These are phyloP conservation scores for Allolobophora icterica DNA, from an alignment of 2,888 invertebrate species.

Conservation along the genomic window DNA sequence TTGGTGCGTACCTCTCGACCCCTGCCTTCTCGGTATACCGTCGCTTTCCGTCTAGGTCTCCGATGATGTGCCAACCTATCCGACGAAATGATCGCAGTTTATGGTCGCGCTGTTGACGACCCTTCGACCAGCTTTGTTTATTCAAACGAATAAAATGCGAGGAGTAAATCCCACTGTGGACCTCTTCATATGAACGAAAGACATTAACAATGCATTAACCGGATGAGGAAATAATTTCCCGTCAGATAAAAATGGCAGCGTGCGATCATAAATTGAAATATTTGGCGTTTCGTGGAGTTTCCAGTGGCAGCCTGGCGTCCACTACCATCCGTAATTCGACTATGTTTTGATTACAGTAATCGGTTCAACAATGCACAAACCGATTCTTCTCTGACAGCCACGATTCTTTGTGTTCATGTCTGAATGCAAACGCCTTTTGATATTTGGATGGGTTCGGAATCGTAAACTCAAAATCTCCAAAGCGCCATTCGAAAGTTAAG, in stretches of 20 bases:
- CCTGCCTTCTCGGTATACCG: not conserved
- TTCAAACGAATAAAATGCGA: not conserved
- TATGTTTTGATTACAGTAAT: too few relatives aligned
- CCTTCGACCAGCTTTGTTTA: not conserved
- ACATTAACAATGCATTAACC: not conserved
- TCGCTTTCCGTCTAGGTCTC: not conserved
- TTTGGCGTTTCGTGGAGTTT: not conserved
- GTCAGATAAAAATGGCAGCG: not conserved
- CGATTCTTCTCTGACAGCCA: too few relatives aligned
- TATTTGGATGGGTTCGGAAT: too few relatives aligned
- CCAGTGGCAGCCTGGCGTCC: not conserved
- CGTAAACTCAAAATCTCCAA: too few relatives aligned
- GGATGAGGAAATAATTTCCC: not conserved
- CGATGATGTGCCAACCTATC: not conserved
- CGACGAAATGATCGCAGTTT: not conserved
- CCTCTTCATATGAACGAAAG: not conserved
- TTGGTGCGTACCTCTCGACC: not conserved
- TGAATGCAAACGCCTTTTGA: not conserved
- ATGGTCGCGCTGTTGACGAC: not conserved
- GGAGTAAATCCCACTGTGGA: not conserved
- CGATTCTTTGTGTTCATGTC: not conserved
- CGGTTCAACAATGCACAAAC: not conserved
- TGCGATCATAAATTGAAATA: not conserved
- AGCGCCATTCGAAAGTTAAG: too few relatives aligned
- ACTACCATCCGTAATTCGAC: not conserved